A percentile compares a stretch with the other conserved stretches of the same genome.
Evolutionary conservation across 23 tunicate genomes (phyloP).

Genomic region (Ascidia mentula): DNA sequence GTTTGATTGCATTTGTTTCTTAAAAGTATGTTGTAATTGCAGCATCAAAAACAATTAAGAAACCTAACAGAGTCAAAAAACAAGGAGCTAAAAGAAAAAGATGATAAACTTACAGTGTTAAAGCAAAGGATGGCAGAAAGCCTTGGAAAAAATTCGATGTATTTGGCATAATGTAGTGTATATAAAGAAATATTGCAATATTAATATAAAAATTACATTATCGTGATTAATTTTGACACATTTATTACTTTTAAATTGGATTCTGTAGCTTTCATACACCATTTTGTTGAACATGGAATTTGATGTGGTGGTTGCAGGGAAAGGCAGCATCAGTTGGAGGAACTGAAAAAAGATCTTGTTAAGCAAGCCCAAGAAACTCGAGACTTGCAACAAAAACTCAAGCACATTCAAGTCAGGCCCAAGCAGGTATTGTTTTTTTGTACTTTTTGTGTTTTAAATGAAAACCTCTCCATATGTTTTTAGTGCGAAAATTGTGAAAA

Average conservation of each 20-base stretch:
- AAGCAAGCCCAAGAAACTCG: conserved; percentile 83
- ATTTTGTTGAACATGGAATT: neutral
- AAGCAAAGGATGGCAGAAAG: conserved; percentile 84
- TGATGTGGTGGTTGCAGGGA: conserved; percentile 26
- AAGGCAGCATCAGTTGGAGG: conserved; percentile 89
- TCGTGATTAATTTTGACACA: too few species aligned
- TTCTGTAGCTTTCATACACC: too few species aligned
- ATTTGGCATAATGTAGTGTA: neutral
- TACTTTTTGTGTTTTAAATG: neutral
- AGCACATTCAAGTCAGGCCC: conserved; percentile 42
- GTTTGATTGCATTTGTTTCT: too few species aligned
- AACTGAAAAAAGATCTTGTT: conserved; percentile 63
- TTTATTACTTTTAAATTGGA: too few species aligned
- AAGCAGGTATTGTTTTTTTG: conserved; percentile 15
- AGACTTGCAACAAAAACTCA: conserved; percentile 70
- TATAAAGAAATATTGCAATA: too few species aligned
- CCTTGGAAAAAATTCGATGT: conserved; percentile 83
- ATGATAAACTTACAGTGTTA: conserved; percentile 41
- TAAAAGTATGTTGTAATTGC: neutral
- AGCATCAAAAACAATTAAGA: conserved; percentile 61
- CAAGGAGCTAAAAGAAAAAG: conserved; percentile 50
- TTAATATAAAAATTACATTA: too few species aligned
- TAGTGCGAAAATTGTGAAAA: conserved; percentile 79
- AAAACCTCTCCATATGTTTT: neutral
- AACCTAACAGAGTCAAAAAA: conserved; percentile 38